Conservation (phyloP, 1,140 invertebrate genomes). For the Pissodes strobi region DNA sequence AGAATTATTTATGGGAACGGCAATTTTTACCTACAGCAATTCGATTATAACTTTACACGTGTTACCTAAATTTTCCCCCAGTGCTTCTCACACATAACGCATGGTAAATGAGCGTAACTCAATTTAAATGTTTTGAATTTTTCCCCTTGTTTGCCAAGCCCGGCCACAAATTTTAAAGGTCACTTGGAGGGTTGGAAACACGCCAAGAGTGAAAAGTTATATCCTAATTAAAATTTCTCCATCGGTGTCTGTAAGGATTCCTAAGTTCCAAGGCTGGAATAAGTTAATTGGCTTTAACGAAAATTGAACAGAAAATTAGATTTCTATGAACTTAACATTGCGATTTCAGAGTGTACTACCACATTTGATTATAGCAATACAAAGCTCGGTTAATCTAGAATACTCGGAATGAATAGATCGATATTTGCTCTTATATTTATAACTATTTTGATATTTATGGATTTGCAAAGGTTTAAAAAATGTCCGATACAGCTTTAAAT, state of each 20-base stretch:
- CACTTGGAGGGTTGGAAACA: slow-evolving; percentile 13
- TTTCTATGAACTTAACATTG: too few species aligned
- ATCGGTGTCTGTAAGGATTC: background rate
- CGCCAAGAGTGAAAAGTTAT: slow-evolving; percentile 8
- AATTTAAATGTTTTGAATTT: slow-evolving; percentile 22
- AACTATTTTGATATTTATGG: too few species aligned
- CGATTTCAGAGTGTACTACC: too few species aligned
- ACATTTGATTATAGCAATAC: too few species aligned
- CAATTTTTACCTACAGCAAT: slow-evolving; percentile 5
- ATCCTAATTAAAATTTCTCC: slow-evolving; percentile 11
- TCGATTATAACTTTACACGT: slow-evolving; percentile 14
- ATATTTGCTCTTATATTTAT: too few species aligned
- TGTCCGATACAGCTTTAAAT: too few species aligned
- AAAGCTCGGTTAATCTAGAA: too few species aligned
- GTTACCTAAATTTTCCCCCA: slow-evolving; percentile 4
- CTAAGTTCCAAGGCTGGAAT: background rate
- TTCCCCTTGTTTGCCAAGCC: background rate
- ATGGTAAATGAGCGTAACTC: slow-evolving; percentile 17
- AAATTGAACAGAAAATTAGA: too few species aligned
- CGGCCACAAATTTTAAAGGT: slow-evolving; percentile 11
- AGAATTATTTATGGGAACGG: too few species aligned
- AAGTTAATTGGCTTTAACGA: too few species aligned
- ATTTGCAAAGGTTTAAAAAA: too few species aligned
- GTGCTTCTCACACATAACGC: slow-evolving; percentile 10
- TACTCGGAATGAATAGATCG: too few species aligned